phyloP scores from a whole-genome alignment of 2,113 vertebrate species.

The Seriola dumerili region DNA sequence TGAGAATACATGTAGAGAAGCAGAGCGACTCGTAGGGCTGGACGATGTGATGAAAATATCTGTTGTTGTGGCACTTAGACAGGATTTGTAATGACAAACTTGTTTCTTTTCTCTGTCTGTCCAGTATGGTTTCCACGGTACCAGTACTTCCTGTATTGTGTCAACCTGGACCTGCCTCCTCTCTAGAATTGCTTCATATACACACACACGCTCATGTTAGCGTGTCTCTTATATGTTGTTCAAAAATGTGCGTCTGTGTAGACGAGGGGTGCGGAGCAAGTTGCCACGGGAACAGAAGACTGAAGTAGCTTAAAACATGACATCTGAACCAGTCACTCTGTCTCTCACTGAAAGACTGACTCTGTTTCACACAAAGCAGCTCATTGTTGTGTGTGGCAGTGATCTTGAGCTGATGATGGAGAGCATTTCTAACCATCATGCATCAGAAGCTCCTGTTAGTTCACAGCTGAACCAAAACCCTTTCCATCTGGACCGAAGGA shows the following conservation, averaged over 20 bases:
- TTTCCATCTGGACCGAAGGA: neutral
- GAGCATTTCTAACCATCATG: neutral
- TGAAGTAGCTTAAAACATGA: conserved; percentile 48
- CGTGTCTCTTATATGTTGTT: conserved; percentile 39
- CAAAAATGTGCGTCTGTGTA: conserved; percentile 7
- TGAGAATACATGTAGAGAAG: neutral
- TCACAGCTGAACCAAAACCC: neutral
- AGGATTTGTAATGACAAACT: too few relatives aligned
- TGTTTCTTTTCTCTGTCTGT: too few relatives aligned
- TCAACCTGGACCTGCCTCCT: neutral
- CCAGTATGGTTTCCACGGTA: neutral
- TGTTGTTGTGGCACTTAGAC: too few relatives aligned
- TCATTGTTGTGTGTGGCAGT: conserved; percentile 33
- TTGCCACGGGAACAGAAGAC: conserved; percentile 71
- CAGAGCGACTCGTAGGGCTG: too few relatives aligned
- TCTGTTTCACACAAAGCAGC: conserved; percentile 51
- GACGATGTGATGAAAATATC: too few relatives aligned
- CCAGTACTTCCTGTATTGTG: neutral
- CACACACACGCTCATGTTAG: neutral
- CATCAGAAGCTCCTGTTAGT: neutral
- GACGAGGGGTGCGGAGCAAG: conserved; percentile 19
- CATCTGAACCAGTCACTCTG: conserved; percentile 44
- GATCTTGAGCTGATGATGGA: conserved; percentile 22
- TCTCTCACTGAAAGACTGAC: conserved; percentile 24
- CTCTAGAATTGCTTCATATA: neutral